phyloP scores from a whole-genome alignment of 2,888 invertebrate genomes.

The Caenorhabditis sp. region DNA sequence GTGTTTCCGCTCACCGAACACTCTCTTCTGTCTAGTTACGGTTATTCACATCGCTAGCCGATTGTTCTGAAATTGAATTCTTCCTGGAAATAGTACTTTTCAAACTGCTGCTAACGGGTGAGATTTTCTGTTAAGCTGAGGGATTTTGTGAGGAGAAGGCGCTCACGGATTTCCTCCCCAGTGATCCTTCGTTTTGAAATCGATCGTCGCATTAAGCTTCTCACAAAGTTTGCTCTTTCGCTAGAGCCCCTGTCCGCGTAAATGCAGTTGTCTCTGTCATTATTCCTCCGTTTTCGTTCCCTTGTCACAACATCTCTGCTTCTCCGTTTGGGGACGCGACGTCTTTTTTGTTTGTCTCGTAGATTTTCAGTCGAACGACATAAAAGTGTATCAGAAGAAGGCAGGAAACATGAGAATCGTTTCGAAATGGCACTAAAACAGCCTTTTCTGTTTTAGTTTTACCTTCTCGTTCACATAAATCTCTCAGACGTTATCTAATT shows the following conservation, averaged over 20 bases:
- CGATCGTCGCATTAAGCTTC: background rate
- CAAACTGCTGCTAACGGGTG: background rate
- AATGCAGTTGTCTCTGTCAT: background rate
- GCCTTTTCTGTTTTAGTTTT: background rate
- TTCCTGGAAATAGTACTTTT: background rate
- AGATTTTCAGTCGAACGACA: background rate
- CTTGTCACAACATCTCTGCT: constrained; percentile 3
- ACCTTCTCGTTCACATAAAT: background rate
- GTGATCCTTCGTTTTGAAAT: background rate
- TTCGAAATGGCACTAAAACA: too few relatives aligned
- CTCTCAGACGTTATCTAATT: too few relatives aligned
- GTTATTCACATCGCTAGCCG: constrained; percentile 1
- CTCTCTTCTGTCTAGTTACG: constrained; percentile 7
- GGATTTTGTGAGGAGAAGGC: too few relatives aligned
- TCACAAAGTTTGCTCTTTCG: background rate
- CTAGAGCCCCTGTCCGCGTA: background rate
- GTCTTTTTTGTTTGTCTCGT: constrained; percentile 1
- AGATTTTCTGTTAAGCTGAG: background rate
- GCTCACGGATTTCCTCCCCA: too few relatives aligned
- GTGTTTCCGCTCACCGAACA: constrained; percentile 37
- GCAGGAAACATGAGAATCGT: background rate
- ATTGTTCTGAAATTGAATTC: background rate
- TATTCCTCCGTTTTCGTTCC: background rate
- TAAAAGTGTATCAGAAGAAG: background rate
- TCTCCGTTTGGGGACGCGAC: background rate